phyloP scores from a whole-genome alignment of 1,140 invertebrate species.

The Anastrepha ludens region DNA sequence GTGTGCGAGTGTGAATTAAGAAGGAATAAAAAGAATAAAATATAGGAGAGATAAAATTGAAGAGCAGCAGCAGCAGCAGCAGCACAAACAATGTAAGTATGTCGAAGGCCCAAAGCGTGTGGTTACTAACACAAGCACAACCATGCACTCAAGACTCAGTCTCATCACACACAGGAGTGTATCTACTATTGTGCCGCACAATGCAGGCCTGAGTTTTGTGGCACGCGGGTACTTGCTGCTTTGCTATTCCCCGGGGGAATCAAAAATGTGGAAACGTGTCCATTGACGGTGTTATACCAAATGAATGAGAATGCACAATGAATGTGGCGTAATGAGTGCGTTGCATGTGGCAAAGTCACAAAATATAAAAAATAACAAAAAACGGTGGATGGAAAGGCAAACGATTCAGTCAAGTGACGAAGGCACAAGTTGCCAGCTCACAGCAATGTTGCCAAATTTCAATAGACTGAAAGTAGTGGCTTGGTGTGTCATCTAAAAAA shows the following conservation, averaged over 20 bases:
- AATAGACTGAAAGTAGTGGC: background rate
- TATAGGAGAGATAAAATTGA: background rate
- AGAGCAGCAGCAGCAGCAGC: background rate
- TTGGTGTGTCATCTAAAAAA: background rate
- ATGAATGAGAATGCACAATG: slow-evolving; percentile 52
- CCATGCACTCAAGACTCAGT: background rate
- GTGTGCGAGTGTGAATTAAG: background rate
- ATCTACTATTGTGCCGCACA: background rate
- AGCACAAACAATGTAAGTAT: no score
- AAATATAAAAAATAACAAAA: background rate
- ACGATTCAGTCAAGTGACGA: background rate
- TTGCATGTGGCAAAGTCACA: slow-evolving; percentile 30
- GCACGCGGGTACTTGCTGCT: background rate
- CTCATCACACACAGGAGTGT: background rate
- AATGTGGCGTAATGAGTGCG: slow-evolving; percentile 49
- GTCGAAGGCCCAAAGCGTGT: no score
- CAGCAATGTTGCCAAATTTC: slow-evolving; percentile 10
- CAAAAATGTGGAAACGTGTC: slow-evolving; percentile 45
- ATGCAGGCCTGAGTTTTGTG: background rate
- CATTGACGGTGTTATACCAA: slow-evolving; percentile 40
- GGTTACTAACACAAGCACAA: background rate
- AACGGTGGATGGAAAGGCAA: background rate
- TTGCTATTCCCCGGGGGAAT: slow-evolving; percentile 8
- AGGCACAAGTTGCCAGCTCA: background rate
- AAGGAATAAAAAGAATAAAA: background rate